Conservation (phyloP, 2,797 vertebrate genomes). For the Lepus townsendii region DNA sequence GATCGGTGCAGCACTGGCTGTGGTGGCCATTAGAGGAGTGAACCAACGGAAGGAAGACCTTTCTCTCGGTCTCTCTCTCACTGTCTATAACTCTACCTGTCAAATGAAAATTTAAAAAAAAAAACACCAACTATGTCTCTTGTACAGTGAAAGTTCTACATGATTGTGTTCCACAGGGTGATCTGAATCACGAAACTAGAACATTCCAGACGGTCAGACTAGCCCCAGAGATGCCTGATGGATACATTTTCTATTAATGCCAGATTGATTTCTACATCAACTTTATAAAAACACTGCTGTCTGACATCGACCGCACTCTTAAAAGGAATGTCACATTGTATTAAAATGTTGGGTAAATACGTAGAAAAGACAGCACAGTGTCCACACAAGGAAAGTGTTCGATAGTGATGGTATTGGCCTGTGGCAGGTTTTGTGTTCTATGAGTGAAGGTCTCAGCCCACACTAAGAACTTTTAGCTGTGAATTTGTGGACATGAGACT, state of each 20-base stretch:
- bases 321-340: neutral
- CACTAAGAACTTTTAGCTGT: neutral
- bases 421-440: neutral
- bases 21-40: too few relatives aligned
- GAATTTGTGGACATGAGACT: neutral
- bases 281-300: neutral
- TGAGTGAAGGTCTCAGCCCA: neutral
- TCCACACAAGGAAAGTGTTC: neutral
- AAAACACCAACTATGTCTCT: neutral
- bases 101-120: too few relatives aligned
- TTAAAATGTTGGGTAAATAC: neutral
- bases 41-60: too few relatives aligned
- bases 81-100: too few relatives aligned
- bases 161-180: neutral
- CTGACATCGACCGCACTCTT: neutral
- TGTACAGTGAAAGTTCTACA: neutral
- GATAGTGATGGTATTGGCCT: neutral
- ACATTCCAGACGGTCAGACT: neutral
- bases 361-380: neutral
- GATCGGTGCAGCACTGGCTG: too few relatives aligned
- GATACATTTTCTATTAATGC: neutral
- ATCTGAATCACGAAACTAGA: neutral
- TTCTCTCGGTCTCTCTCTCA: too few relatives aligned
- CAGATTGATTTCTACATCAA: slow-evolving; percentile 7
- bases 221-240: neutral